A percentile compares a stretch with the other conserved stretches of the same genome.
These are phyloP conservation scores for Piscicola geometra DNA, from an alignment of 2,888 invertebrate genomes.

Conservation along the genomic window DNA sequence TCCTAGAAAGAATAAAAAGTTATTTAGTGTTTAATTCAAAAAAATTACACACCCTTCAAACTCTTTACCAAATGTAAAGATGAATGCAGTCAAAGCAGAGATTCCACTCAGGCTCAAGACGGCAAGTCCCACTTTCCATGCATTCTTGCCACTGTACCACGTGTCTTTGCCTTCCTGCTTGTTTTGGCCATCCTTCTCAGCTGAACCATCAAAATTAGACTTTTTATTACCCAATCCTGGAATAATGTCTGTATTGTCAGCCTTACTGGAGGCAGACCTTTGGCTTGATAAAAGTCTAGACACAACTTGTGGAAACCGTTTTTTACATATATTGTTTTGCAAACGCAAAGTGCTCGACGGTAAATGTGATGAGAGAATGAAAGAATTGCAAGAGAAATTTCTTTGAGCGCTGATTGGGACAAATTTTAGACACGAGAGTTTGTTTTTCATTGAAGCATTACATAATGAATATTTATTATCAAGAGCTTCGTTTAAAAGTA, in stretches of 20 bases:
- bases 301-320: background rate
- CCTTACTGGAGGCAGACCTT: background rate
- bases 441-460: background rate
- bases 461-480: background rate
- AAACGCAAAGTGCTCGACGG: background rate
- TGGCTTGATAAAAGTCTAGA: no score
- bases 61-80: conserved; percentile 48
- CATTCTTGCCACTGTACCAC: conserved; percentile 48
- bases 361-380: background rate
- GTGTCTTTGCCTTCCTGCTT: conserved; percentile 40
- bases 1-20: conserved; percentile 61
- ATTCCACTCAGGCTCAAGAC: conserved; percentile 44
- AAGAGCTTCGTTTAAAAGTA: background rate
- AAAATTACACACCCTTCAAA: no score
- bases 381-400: background rate
- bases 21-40: conserved; percentile 1
- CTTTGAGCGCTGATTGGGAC: background rate
- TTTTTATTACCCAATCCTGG: background rate
- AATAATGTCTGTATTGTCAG: background rate
- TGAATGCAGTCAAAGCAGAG: conserved; percentile 43
- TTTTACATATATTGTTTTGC: background rate
- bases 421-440: background rate
- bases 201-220: background rate
- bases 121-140: conserved; percentile 49
- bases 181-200: background rate